These are phyloP conservation scores for Steinernema hermaphroditum DNA, from an alignment of 2,888 invertebrate species.

Conservation along the genomic window DNA sequence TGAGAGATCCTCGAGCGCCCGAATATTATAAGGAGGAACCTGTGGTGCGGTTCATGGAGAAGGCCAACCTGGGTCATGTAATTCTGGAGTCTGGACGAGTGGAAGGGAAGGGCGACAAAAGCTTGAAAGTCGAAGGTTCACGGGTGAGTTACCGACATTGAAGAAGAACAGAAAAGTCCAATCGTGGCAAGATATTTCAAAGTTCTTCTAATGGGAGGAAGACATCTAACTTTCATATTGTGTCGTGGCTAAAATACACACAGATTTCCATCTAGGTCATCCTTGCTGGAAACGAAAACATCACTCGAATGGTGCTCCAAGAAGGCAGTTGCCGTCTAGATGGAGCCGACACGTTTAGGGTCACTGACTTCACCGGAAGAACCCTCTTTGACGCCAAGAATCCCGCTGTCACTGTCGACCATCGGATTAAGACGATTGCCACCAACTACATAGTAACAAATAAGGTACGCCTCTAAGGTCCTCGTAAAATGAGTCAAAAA, in stretches of 20 bases:
- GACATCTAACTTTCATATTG: no score
- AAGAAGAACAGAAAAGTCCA: no score
- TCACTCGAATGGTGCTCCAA: constrained; percentile 52
- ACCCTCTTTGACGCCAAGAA: constrained; percentile 63
- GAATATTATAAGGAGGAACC: constrained; percentile 40
- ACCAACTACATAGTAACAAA: constrained; percentile 57
- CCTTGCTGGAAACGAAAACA: constrained; percentile 50
- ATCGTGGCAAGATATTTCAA: no score
- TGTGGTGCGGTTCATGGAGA: constrained; percentile 61
- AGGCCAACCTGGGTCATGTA: constrained; percentile 59
- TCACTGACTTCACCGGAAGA: constrained; percentile 52
- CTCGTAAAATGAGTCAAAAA: neutral
- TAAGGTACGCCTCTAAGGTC: constrained; percentile 43
- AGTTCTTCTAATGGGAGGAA: no score
- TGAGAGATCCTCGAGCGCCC: neutral
- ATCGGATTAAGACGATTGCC: constrained; percentile 55
- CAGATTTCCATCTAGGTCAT: constrained; percentile 50
- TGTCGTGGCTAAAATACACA: constrained; percentile 9
- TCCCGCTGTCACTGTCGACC: constrained; percentile 60
- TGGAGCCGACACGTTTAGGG: constrained; percentile 56
- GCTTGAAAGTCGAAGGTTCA: constrained; percentile 51
- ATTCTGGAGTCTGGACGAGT: constrained; percentile 55
- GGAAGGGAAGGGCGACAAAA: constrained; percentile 50
- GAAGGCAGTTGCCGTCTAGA: constrained; percentile 59
- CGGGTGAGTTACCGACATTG: constrained; percentile 41